phyloP scores from a whole-genome alignment of 2,797 vertebrate species.

The Falco berigora region DNA sequence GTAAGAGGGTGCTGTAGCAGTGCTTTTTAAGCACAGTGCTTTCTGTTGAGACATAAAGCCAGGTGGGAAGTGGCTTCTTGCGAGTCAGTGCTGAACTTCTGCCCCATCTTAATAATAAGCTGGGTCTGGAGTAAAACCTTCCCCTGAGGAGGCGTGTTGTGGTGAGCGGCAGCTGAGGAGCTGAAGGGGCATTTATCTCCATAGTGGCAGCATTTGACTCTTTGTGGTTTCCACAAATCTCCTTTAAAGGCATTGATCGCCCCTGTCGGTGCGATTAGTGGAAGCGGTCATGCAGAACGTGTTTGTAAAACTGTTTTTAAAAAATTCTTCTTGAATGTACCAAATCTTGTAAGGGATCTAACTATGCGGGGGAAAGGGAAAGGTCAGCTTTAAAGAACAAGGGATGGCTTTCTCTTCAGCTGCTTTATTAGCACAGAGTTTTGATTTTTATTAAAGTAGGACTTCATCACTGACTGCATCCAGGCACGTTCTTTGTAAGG shows the following conservation, averaged over 20 bases:
- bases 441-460: constrained; percentile 18
- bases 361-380: background rate
- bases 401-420: constrained; percentile 14
- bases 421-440: background rate
- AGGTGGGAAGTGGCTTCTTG: constrained; percentile 3
- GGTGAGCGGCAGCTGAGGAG: constrained; percentile 68
- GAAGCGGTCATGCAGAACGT: constrained; percentile 70
- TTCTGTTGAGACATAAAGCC: constrained; percentile 20
- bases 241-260: constrained; percentile 78
- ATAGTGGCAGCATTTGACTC: constrained; percentile 75
- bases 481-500: background rate
- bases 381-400: constrained; percentile 53
- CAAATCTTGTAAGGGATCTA: constrained; percentile 52
- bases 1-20: background rate
- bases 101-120: constrained; percentile 52
- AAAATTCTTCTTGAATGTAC: constrained; percentile 40
- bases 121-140: constrained; percentile 68
- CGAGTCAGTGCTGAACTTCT: constrained; percentile 55
- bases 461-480: background rate
- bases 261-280: constrained; percentile 68
- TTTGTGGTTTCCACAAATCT: constrained; percentile 79
- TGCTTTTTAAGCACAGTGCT: background rate
- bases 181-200: constrained; percentile 77
- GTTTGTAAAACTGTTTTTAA: constrained; percentile 65
- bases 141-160: constrained; percentile 68